Conservation (phyloP, 2,888 invertebrate species). For the Carabus problematicus region DNA sequence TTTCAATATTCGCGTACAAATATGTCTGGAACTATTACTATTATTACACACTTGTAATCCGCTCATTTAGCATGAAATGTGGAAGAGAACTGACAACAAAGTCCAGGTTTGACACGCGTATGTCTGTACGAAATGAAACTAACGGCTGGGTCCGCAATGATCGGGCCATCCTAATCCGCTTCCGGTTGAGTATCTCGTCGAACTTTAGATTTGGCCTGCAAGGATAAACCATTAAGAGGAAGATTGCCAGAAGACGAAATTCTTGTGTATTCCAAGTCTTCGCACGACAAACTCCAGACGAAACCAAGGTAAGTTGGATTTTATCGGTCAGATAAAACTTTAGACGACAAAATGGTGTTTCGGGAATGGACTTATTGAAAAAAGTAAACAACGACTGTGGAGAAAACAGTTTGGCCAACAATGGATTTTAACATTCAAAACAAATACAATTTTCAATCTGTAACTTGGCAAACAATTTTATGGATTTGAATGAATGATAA, state of each 20-base stretch:
- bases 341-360: slow-evolving; percentile 21
- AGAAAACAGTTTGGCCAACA: no score
- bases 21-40: no score
- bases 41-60: no score
- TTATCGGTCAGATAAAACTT: slow-evolving; percentile 35
- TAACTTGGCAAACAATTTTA: no score
- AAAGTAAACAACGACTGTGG: not conserved
- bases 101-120: no score
- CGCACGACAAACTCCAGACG: slow-evolving; percentile 17
- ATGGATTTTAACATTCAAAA: no score
- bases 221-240: slow-evolving; percentile 36
- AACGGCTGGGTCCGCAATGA: slow-evolving; percentile 16
- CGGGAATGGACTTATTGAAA: slow-evolving; percentile 30
- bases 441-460: no score
- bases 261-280: slow-evolving; percentile 12
- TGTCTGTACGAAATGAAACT: no score
- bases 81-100: no score
- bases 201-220: slow-evolving; percentile 12
- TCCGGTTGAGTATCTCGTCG: slow-evolving; percentile 31
- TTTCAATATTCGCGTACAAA: no score
- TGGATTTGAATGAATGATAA: no score
- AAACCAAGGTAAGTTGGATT: slow-evolving; percentile 34
- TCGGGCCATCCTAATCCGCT: slow-evolving; percentile 39
- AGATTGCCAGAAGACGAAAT: slow-evolving; percentile 17
- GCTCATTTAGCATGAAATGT: no score